A percentile compares a stretch with the other conserved stretches of the same genome.
Evolutionary conservation across 92 coral and sea anemone genomes (phyloP).

Genomic region (Meandrina meandrites): DNA sequence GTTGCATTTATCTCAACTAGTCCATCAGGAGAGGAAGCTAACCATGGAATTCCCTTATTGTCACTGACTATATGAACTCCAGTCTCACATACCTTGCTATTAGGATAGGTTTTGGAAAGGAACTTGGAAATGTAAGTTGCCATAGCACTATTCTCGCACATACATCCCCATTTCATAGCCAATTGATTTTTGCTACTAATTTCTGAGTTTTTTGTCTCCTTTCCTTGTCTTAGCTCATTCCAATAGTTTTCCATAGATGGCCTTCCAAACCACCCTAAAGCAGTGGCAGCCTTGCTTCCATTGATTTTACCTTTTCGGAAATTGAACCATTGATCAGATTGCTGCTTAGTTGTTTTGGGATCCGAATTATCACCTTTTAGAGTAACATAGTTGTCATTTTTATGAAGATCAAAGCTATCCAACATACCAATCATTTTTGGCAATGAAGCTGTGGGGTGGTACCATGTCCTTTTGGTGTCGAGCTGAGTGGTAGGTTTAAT

Average conservation of each 20-base stretch:
- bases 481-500: not conserved
- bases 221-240: not conserved
- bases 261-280: conserved; percentile 25
- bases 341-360: conserved; percentile 15
- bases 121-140: conserved; percentile 30
- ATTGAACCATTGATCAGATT: conserved; percentile 31
- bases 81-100: conserved; percentile 31
- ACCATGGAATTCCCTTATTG: conserved; percentile 18
- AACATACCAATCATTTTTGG: conserved; percentile 14
- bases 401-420: conserved; percentile 8
- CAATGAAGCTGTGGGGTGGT: not conserved
- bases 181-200: not conserved
- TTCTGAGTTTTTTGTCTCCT: not conserved
- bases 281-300: conserved; percentile 34
- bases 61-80: conserved; percentile 14
- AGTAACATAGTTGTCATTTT: not conserved
- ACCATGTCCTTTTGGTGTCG: not conserved
- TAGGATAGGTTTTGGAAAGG: conserved; percentile 18
- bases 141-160: conserved; percentile 22
- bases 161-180: conserved; percentile 40
- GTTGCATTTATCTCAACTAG: not conserved
- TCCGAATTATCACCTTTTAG: conserved; percentile 9
- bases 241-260: conserved; percentile 15
- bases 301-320: conserved; percentile 26
- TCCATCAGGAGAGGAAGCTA: conserved; percentile 44